phyloP scores from a whole-genome alignment of 2,797 vertebrate genomes.

The Geotrypetes seraphini region DNA sequence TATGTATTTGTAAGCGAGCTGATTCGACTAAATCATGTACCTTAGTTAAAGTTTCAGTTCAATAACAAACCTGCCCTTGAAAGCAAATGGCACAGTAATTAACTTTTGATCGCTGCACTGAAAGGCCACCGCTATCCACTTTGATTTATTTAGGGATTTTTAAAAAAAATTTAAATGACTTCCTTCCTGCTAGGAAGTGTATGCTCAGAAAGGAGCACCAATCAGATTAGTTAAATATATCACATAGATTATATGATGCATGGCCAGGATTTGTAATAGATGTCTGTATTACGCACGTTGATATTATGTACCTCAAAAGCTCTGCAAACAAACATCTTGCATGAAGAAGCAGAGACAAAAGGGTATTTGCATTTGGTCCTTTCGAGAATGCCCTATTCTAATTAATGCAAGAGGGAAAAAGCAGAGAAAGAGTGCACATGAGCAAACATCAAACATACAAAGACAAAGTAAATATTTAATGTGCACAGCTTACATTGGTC shows the following conservation, averaged over 20 bases:
- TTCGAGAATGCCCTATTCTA: conserved; percentile 25
- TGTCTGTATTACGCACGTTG: too few species aligned
- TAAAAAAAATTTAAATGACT: too few species aligned
- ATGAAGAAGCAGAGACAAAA: conserved; percentile 22
- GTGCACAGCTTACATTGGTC: too few species aligned
- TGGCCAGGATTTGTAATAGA: too few species aligned
- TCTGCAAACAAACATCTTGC: conserved; percentile 33
- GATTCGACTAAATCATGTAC: conserved; percentile 68
- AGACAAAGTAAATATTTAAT: conserved; percentile 14
- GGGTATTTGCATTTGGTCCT: conserved; percentile 24
- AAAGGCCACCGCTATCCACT: conserved; percentile 13
- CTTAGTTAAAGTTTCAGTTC: conserved; percentile 50
- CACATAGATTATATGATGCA: too few species aligned
- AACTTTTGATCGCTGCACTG: conserved; percentile 23
- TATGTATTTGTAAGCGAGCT: conserved; percentile 39
- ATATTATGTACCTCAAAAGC: conserved; percentile 41
- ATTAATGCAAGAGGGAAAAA: conserved; percentile 30
- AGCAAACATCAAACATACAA: neutral
- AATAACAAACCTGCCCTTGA: conserved; percentile 40
- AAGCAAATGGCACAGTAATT: conserved; percentile 42
- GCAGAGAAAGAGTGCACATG: too few species aligned
- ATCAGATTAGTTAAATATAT: too few species aligned
- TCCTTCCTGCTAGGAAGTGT: conserved; percentile 25
- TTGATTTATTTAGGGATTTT: conserved; percentile 23
- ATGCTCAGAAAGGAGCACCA: conserved; percentile 32